phyloP scores from a whole-genome alignment of 2,888 invertebrate species.

The Drosophila neotestacea region DNA sequence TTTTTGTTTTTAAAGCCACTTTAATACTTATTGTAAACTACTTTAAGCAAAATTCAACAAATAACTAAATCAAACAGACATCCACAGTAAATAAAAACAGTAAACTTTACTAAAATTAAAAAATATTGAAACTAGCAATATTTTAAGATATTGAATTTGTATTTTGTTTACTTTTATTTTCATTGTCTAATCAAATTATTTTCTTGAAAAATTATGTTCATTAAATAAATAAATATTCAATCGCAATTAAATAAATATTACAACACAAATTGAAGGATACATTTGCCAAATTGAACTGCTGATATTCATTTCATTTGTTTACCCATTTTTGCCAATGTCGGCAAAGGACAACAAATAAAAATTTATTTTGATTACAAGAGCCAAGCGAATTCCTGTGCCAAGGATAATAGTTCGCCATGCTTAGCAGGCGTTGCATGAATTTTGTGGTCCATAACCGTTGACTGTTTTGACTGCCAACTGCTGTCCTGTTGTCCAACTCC shows the following conservation, averaged over 20 bases:
- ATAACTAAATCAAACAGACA: no score
- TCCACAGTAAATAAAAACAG: no score
- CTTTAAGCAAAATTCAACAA: no score
- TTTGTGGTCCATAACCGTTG: conserved; percentile 70
- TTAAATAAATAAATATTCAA: not conserved
- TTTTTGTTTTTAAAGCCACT: not conserved
- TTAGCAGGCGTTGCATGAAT: conserved; percentile 31
- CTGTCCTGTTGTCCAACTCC: conserved; percentile 23
- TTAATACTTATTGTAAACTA: no score
- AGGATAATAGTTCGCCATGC: conserved; percentile 28
- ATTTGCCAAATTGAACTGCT: conserved; percentile 23
- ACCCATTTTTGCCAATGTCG: conserved; percentile 44
- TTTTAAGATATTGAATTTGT: no score
- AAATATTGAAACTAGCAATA: no score
- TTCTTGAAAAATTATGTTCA: no score
- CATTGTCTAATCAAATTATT: no score
- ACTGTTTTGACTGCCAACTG: conserved; percentile 41
- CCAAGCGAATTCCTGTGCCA: conserved; percentile 39
- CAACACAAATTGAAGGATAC: not conserved
- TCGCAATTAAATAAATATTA: conserved; percentile 8
- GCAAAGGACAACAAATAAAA: conserved; percentile 60
- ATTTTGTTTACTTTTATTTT: no score
- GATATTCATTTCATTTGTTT: conserved; percentile 42
- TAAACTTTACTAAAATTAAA: no score
- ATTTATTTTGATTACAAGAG: conserved; percentile 71